Evolutionary conservation across 2,797 vertebrate genomes (phyloP).

Genomic region (Malurus splendens): DNA sequence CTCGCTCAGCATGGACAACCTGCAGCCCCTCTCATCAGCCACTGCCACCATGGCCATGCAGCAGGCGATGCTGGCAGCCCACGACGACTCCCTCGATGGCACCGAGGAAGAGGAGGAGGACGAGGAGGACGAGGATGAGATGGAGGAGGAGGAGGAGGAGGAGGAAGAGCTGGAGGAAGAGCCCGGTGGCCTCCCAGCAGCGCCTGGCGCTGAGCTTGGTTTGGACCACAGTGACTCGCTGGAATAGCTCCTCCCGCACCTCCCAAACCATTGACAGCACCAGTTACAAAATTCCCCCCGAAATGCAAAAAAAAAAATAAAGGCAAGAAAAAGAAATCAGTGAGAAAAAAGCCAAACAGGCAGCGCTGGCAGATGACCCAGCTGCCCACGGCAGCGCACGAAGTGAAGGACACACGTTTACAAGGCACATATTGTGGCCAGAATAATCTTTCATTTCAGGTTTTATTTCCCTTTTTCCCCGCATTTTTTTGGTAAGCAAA

Average conservation of each 20-base stretch:
- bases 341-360: background rate
- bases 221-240: slow-evolving; percentile 92
- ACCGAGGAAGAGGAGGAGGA: slow-evolving; percentile 96
- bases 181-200: slow-evolving; percentile 77
- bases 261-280: slow-evolving; percentile 5
- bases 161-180: slow-evolving; percentile 76
- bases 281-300: background rate
- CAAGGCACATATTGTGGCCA: slow-evolving; percentile 69
- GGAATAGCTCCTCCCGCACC: slow-evolving; percentile 70
- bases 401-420: slow-evolving; percentile 63
- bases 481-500: slow-evolving; percentile 42
- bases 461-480: background rate
- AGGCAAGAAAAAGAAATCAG: background rate
- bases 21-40: slow-evolving; percentile 92
- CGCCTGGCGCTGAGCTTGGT: slow-evolving; percentile 78
- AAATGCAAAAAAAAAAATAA: background rate
- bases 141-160: slow-evolving; percentile 76
- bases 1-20: slow-evolving; percentile 87
- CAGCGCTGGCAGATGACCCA: background rate
- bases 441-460: background rate
- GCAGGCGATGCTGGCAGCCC: slow-evolving; percentile 91
- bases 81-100: slow-evolving; percentile 91
- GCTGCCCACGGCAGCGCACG: background rate
- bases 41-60: slow-evolving; percentile 95
- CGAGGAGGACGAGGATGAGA: slow-evolving; percentile 75